Percentiles rank a stretch among this genome's conserved stretches.
Evolutionary conservation across 1,140 invertebrate genomes (phyloP).

Genomic region (Heliconius hewitsoni): DNA sequence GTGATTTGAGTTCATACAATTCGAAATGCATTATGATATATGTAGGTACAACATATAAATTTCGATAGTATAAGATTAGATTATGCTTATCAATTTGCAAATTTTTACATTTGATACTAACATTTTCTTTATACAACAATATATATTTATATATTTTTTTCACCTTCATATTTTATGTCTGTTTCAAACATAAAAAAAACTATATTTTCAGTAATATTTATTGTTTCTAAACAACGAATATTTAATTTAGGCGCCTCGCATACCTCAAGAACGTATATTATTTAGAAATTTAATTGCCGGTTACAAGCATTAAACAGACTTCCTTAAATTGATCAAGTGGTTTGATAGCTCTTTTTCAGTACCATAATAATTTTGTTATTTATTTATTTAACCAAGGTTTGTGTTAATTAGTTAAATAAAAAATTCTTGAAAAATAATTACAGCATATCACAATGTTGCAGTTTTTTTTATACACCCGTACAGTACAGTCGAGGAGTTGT

Average conservation of each 20-base stretch:
- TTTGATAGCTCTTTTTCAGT: conserved; percentile 7
- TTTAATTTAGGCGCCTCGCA: not conserved
- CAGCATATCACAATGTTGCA: not conserved
- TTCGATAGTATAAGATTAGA: not conserved
- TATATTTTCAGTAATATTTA: not conserved
- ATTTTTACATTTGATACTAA: not conserved
- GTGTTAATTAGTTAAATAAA: not conserved
- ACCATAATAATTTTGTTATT: not conserved
- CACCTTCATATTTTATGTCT: too few relatives aligned
- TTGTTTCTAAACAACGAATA: not conserved
- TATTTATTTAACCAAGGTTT: not conserved
- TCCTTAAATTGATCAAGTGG: conserved; percentile 5
- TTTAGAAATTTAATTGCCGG: not conserved
- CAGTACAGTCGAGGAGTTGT: too few relatives aligned
- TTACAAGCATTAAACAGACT: not conserved
- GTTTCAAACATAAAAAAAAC: too few relatives aligned
- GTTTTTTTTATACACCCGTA: not conserved
- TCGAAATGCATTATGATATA: not conserved
- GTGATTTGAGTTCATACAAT: not conserved
- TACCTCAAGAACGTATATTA: not conserved
- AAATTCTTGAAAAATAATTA: not conserved
- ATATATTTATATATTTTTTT: not conserved
- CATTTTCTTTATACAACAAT: not conserved
- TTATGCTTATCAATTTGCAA: not conserved
- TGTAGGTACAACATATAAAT: too few relatives aligned